Evolutionary conservation across 2,797 vertebrate species (phyloP).

Genomic region (Myotis daubentonii): DNA sequence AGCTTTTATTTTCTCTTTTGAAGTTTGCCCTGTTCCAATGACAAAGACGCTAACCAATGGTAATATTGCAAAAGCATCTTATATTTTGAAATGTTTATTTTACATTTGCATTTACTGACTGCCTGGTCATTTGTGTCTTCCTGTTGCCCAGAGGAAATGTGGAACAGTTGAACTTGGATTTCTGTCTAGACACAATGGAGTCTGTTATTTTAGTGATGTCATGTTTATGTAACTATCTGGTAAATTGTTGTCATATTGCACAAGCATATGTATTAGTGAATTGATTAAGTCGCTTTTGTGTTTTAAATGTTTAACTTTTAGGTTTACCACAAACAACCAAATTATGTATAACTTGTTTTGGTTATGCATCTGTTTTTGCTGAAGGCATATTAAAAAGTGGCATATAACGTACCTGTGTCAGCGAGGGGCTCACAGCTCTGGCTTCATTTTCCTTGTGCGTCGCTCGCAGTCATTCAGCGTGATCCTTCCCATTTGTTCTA

Average conservation of each 20-base stretch:
- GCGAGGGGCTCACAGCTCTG: neutral
- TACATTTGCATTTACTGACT: neutral
- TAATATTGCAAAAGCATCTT: conserved; percentile 34
- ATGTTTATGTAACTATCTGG: neutral
- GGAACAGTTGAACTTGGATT: neutral
- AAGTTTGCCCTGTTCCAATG: neutral
- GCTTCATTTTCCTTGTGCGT: neutral
- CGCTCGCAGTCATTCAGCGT: neutral
- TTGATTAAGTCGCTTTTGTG: neutral
- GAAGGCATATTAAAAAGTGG: neutral
- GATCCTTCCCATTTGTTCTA: neutral
- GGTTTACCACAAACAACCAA: neutral
- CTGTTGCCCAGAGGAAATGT: neutral
- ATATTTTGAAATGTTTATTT: conserved; percentile 11
- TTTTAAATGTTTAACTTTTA: conserved; percentile 43
- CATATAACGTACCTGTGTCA: neutral
- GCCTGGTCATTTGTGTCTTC: neutral
- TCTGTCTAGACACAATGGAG: neutral
- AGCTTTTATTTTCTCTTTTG: neutral
- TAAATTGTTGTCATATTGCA: neutral
- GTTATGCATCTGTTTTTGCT: neutral
- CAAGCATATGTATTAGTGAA: neutral
- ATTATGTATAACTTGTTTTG: neutral
- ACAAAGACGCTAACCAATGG: neutral
- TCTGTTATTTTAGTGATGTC: neutral